Percentiles rank a stretch among this genome's conserved stretches.
Evolutionary conservation across 2,797 vertebrate species (phyloP).

Genomic region (Crenuchus spilurus): DNA sequence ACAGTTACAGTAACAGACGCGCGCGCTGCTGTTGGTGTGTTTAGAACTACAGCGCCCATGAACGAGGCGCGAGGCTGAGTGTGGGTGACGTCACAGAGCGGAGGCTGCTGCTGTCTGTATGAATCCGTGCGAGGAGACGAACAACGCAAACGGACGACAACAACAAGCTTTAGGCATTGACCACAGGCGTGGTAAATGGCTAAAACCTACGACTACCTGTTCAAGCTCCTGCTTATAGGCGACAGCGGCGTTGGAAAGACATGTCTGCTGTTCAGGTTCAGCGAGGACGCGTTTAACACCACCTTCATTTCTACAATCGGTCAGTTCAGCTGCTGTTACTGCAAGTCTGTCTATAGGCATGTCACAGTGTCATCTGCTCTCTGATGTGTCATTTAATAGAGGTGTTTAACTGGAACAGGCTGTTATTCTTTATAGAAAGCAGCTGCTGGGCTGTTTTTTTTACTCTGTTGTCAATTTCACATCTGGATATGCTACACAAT

Average conservation of each 20-base stretch:
- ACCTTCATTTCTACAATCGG: constrained; percentile 98
- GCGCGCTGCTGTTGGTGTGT: too few relatives aligned
- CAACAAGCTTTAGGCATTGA: constrained; percentile 44
- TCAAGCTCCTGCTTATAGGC: constrained; percentile 95
- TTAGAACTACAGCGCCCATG: constrained; percentile 73
- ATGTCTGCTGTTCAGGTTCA: constrained; percentile 95
- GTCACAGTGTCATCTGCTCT: neutral
- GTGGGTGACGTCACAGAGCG: constrained; percentile 61
- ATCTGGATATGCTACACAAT: too few relatives aligned
- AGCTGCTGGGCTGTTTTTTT: too few relatives aligned
- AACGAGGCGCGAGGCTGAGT: neutral
- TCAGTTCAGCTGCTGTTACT: constrained; percentile 79
- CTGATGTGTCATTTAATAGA: neutral
- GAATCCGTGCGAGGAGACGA: constrained; percentile 54
- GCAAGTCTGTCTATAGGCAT: neutral
- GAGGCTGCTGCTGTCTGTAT: constrained; percentile 42
- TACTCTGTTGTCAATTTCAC: too few relatives aligned
- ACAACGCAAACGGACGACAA: constrained; percentile 34
- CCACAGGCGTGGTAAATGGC: constrained; percentile 81
- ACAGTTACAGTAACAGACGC: too few relatives aligned
- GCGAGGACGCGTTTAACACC: constrained; percentile 96
- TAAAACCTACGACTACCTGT: constrained; percentile 98
- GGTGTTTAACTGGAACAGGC: neutral
- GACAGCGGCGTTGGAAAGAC: constrained; percentile 98
- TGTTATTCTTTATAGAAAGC: too few relatives aligned